Evolutionary conservation across 1,140 invertebrate species (phyloP).

Genomic region (Leptinotarsa lineolata): DNA sequence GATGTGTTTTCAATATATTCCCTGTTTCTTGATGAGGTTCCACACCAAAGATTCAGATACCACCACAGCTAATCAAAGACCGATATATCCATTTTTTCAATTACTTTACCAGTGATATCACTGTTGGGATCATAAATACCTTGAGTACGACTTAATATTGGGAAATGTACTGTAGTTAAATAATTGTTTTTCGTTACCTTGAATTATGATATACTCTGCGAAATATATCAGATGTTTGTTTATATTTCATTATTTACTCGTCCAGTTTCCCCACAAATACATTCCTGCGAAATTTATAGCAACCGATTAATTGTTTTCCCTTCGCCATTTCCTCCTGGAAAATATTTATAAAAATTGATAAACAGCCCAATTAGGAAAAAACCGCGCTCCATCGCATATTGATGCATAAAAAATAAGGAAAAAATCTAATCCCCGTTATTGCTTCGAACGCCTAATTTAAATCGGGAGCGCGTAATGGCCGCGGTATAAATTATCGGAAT

Average conservation of each 20-base stretch:
- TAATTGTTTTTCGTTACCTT: no score
- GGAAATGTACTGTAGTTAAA: no score
- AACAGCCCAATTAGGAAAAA: constrained; percentile 43
- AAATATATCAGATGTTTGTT: background rate
- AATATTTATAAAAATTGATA: constrained; percentile 47
- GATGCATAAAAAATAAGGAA: constrained; percentile 42
- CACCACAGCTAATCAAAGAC: no score
- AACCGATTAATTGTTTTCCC: constrained; percentile 22
- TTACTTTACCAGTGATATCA: no score
- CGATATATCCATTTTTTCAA: no score
- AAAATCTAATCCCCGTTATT: constrained; percentile 53
- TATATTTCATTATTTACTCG: constrained; percentile 1
- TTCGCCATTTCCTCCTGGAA: constrained; percentile 22
- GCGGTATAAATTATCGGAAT: constrained; percentile 68
- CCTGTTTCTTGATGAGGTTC: no score
- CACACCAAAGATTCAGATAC: no score
- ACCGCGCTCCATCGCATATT: constrained; percentile 33
- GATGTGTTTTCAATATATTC: no score
- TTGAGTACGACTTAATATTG: no score
- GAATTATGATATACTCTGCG: background rate
- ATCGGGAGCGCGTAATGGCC: constrained; percentile 46
- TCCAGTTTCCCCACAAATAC: background rate
- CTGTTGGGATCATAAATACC: no score
- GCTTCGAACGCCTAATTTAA: constrained; percentile 53
- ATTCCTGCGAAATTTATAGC: background rate